Base-by-base conservation (phyloP, 2,113 vertebrate species). In the Macrotis lagotis region DNA sequence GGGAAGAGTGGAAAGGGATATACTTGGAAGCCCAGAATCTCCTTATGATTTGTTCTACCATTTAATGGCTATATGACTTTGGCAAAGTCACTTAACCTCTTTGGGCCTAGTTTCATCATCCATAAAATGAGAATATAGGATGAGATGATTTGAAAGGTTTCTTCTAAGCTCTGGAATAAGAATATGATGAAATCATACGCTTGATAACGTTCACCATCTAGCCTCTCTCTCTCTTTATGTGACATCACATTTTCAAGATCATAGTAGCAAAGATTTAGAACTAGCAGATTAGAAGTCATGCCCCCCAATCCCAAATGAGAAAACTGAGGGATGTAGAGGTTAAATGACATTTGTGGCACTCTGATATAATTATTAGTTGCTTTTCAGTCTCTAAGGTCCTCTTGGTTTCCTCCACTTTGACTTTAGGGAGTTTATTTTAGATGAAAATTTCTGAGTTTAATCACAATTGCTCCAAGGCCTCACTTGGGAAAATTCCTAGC, bases 141-240 rank as follows among this genome's bases (percentile, higher is more conserved):
- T n/a, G n/a, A 74, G 16, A n/a, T 19, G 12, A 19, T 83, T 83
- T 7, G 22, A 44, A 83, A 44, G 37, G 6, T 83, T 44, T 44
- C n/a, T 83, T 83, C 6, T 44, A 24, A 24, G 37, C n/a, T 83
- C n/a, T 19, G 24, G 66, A 83, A 24, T 44, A 83, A 83, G 44
- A 8, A 83, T 22, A 16, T 44, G 66, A 83, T 83, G 92, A 94
- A 89, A 96, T 91, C 55, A 94, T 12, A 89, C 6, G 89, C 19
- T 59, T 50, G 59, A 47, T 91, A 90, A 94, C 88, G 83, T 10
- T 51, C 3, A 19, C n/a, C 66, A 83, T 83, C 19, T 44, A 83
- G 66, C n/a, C 66, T 83, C n/a, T 83, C n/a, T 83, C n/a, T 83
- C n/a, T 83, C 6, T 74, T 3, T n/a, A 0, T 44, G 16, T 24